Evolutionary conservation across 2,888 invertebrate species (phyloP), one percentile per base, ranked within the genome.

Genomic region (Melinaea marsaeus): DNA sequence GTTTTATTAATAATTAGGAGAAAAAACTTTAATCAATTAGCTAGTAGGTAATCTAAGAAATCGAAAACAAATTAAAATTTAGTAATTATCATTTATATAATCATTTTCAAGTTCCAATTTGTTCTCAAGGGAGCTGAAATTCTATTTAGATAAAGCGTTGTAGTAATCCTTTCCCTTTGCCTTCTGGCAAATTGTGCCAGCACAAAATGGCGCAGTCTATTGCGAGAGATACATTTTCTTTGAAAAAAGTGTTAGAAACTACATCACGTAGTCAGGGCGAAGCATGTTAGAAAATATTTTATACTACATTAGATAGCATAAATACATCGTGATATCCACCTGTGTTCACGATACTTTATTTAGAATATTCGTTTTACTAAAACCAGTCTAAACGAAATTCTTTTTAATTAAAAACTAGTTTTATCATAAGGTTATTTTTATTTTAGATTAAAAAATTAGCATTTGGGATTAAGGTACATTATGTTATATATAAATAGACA

Each of bases 161-260:
- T 51, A 32, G 51, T 48, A n/a, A 9, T 32, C 11, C 22, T 22
- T 22, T 22, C 5, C 51, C 6, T 51, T 7, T 32, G 51, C 51
- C 51, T 51, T 51, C 51, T 51, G 32, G 51, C 51, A 51, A 51
- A 51, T 51, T 51, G 32, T 51, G 51, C 32, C 51, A 51, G 11
- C 51, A 32, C 51, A 51, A 51, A 51, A 51, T 51, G 32, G 51
- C 32, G 51, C 51, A 32, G 3, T 51, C 32, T 51, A 11, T 51
- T 32, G 32, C 32, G 9, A 51, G 51, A 51, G 32, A 51, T 51
- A 51, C 11, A 9, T 51, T 51, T 51, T 51, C 51, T 51, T 32
- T 51, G 22, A 51, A 51, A 51, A 51, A 51, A 48, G 4, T 13
- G 7, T 11, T 7, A 9, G 11, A 9, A 51, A n/a, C 9, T 51